Conservation (phyloP, 2,888 invertebrate species). For the Erynnis tages region DNA sequence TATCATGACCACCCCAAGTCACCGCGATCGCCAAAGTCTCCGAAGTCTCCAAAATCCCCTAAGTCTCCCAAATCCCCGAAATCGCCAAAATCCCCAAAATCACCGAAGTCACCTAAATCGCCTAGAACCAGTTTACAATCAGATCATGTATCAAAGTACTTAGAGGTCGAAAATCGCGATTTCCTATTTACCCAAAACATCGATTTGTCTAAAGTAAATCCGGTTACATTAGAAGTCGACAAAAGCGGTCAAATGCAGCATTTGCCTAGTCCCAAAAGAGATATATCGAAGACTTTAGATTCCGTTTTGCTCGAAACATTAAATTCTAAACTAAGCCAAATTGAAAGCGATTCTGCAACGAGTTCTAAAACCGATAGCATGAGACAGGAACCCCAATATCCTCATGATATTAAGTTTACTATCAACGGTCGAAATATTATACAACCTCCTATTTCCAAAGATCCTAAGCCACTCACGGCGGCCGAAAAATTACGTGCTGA, state of each 20-base stretch:
- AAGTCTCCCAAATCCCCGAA: slow-evolving; percentile 84
- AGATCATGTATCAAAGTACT: slow-evolving; percentile 70
- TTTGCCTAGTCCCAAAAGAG: slow-evolving; percentile 85
- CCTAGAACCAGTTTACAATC: slow-evolving; percentile 69
- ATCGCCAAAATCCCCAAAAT: slow-evolving; percentile 79
- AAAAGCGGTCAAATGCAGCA: slow-evolving; percentile 84
- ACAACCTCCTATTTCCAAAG: slow-evolving; percentile 67
- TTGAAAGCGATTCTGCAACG: slow-evolving; percentile 88
- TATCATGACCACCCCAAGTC: slow-evolving; percentile 78
- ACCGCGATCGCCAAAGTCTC: slow-evolving; percentile 78
- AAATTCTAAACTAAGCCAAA: slow-evolving; percentile 87
- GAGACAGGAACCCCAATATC: slow-evolving; percentile 76
- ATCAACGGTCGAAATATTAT: slow-evolving; percentile 71
- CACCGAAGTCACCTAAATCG: slow-evolving; percentile 79
- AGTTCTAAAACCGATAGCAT: slow-evolving; percentile 88
- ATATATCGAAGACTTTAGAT: slow-evolving; percentile 86
- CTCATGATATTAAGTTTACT: slow-evolving; percentile 79
- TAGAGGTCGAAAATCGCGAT: slow-evolving; percentile 79
- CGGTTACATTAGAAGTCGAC: slow-evolving; percentile 86
- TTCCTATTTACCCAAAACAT: slow-evolving; percentile 89
- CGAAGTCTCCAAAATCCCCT: slow-evolving; percentile 84
- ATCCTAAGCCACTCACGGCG: slow-evolving; percentile 67
- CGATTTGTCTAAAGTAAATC: slow-evolving; percentile 87
- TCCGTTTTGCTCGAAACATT: slow-evolving; percentile 85
- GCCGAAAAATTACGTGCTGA: slow-evolving; percentile 76